Percentiles rank a stretch among this genome's conserved stretches.
phyloP scores from a whole-genome alignment of 2,888 invertebrate genomes.

The Druceiella hillmani region DNA sequence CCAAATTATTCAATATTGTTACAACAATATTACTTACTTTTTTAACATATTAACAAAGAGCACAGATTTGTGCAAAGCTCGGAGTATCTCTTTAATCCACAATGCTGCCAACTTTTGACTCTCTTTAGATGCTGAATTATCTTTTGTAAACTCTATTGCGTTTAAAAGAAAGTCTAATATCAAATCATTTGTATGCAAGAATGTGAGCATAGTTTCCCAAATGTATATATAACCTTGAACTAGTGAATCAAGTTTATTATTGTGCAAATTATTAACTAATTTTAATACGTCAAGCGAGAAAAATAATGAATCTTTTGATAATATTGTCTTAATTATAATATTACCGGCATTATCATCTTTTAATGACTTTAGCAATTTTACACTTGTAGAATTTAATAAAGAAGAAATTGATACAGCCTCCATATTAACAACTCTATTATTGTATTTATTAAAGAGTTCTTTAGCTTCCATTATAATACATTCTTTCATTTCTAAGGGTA shows the following conservation, averaged over 20 bases:
- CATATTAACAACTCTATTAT: conserved; percentile 32
- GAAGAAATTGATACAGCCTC: conserved; percentile 33
- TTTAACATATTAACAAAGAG: conserved; percentile 31
- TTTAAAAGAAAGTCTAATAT: conserved; percentile 42
- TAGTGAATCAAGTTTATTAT: conserved; percentile 29
- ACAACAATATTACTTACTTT: conserved; percentile 31
- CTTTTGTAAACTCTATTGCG: conserved; percentile 39
- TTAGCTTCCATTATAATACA: conserved; percentile 36
- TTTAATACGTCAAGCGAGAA: conserved; percentile 36
- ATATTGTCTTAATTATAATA: conserved; percentile 32
- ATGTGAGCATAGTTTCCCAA: conserved; percentile 51
- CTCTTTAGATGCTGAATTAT: conserved; percentile 28
- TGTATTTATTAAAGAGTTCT: conserved; percentile 35
- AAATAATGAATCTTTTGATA: conserved; percentile 36
- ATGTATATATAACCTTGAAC: conserved; percentile 34
- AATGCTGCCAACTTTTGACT: conserved; percentile 43
- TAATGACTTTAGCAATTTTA: conserved; percentile 32
- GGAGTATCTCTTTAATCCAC: conserved; percentile 49
- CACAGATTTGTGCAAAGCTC: conserved; percentile 38
- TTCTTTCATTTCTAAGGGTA: conserved; percentile 34
- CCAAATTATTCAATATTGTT: no score
- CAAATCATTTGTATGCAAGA: conserved; percentile 48
- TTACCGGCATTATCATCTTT: conserved; percentile 28
- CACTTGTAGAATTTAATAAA: conserved; percentile 31
- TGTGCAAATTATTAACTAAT: conserved; percentile 30